A percentile compares a stretch with the other conserved stretches of the same genome.
Conservation (phyloP, 1,140 invertebrate species). For the Heliconius himera region DNA sequence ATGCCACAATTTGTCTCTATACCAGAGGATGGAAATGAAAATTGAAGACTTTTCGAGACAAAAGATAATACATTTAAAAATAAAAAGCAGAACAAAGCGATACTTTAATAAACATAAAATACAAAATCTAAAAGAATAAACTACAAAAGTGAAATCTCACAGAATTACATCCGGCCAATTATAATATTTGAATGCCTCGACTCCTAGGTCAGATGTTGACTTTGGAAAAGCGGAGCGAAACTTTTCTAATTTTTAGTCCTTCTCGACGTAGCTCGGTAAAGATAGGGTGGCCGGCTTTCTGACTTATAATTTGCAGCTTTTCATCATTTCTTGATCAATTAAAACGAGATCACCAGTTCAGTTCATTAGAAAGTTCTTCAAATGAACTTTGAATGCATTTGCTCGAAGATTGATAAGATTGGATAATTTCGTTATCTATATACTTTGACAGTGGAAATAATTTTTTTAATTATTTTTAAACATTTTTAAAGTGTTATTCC, state of each 20-base stretch:
- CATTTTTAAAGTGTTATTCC: no score
- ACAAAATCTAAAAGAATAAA: background rate
- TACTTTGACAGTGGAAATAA: no score
- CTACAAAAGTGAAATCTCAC: background rate
- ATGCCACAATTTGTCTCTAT: no score
- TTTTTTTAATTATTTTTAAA: no score
- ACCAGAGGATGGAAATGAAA: no score
- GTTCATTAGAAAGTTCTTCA: constrained; percentile 25
- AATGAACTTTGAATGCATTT: background rate
- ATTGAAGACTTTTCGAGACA: no score
- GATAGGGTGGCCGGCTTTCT: constrained; percentile 5
- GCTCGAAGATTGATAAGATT: background rate
- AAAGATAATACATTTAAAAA: no score
- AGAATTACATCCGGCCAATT: background rate
- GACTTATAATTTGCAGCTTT: constrained; percentile 25
- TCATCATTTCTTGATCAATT: constrained; percentile 15
- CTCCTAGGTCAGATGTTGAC: constrained; percentile 18
- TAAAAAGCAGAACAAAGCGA: no score
- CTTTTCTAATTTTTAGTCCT: constrained; percentile 27
- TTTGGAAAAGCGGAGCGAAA: constrained; percentile 23
- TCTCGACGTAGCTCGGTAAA: background rate
- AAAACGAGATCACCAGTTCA: constrained; percentile 27
- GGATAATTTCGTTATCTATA: no score
- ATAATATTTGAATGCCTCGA: background rate
- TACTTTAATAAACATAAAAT: background rate